Evolutionary conservation across 2,888 invertebrate species (phyloP).

Genomic region (Philereme vetulata): DNA sequence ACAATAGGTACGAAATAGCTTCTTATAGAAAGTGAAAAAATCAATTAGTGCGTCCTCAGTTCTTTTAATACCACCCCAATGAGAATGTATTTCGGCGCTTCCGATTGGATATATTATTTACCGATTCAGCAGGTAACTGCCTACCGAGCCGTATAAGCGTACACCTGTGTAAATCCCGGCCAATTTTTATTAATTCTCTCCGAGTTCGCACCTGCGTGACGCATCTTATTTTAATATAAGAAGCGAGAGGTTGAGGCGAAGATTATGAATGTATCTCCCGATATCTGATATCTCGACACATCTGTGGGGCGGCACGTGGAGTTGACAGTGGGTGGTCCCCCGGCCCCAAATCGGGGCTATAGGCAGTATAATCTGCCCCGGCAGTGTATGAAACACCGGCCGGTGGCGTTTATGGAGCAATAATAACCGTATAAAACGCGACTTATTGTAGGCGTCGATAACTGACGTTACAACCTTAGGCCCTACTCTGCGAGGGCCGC

Average conservation of each 20-base stretch:
- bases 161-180: conserved; percentile 46
- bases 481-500: conserved; percentile 58
- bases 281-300: conserved; percentile 82
- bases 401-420: conserved; percentile 82
- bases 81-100: conserved; percentile 26
- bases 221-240: conserved; percentile 78
- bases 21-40: conserved; percentile 29
- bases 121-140: conserved; percentile 39
- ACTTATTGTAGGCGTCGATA: conserved; percentile 83
- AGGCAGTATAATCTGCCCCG: conserved; percentile 79
- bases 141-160: conserved; percentile 37
- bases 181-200: conserved; percentile 66
- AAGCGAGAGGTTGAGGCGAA: conserved; percentile 73
- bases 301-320: conserved; percentile 79
- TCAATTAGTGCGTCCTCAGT: conserved; percentile 38
- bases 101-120: conserved; percentile 41
- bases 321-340: conserved; percentile 70
- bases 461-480: conserved; percentile 76
- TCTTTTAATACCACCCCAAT: conserved; percentile 29
- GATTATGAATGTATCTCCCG: conserved; percentile 83
- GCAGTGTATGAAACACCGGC: conserved; percentile 82
- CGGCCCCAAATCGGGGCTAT: conserved; percentile 62
- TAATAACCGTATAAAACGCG: conserved; percentile 84
- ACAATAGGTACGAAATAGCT: conserved; percentile 12
- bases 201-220: conserved; percentile 68